These are phyloP conservation scores for Panthera uncia DNA, from an alignment of 2,113 vertebrate species.

Conservation along the genomic window DNA sequence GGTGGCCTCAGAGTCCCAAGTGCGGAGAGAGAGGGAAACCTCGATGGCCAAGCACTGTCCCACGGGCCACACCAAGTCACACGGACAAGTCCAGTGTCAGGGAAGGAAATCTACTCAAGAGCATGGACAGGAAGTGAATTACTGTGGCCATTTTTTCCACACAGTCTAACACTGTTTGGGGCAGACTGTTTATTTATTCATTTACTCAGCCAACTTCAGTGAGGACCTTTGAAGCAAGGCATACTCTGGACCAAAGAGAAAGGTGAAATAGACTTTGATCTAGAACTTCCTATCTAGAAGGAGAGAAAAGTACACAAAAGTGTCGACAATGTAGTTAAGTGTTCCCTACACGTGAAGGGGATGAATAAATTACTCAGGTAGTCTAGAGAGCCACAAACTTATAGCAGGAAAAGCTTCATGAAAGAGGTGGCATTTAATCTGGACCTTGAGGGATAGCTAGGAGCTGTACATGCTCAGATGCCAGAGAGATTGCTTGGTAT, in stretches of 20 bases:
- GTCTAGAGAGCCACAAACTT: neutral
- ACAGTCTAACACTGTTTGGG: neutral
- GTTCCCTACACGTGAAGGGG: neutral
- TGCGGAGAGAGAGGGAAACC: neutral
- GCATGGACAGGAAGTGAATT: neutral
- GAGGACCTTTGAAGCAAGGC: neutral
- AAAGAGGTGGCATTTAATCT: neutral
- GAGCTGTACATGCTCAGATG: rapidly evolving
- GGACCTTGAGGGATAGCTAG: neutral
- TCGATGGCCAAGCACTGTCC: neutral
- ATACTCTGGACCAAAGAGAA: neutral
- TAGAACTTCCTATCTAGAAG: neutral
- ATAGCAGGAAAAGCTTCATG: neutral
- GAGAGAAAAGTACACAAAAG: neutral
- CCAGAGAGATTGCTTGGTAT: rapidly evolving
- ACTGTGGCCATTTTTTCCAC: neutral
- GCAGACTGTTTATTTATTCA: neutral
- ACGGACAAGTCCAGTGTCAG: neutral
- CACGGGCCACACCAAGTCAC: neutral
- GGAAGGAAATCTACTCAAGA: neutral
- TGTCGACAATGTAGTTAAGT: neutral
- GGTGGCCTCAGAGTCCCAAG: neutral
- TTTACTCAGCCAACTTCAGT: neutral
- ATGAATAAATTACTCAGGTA: too few species aligned
- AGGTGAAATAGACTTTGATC: neutral